Percentiles rank a stretch among this genome's conserved stretches.
Conservation (phyloP, 2,797 vertebrate genomes). For the Danionella dracula region DNA sequence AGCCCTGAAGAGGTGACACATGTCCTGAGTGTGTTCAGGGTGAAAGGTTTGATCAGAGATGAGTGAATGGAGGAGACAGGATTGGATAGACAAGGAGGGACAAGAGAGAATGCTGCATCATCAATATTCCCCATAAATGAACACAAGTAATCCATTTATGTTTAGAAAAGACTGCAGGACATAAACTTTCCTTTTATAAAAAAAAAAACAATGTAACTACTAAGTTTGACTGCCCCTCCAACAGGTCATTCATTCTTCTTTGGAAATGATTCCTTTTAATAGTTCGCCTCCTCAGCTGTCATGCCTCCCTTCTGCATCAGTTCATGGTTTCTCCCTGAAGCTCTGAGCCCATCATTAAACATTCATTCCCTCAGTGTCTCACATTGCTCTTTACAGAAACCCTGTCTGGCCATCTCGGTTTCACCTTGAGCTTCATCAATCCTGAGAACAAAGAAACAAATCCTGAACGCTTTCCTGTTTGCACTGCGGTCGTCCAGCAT, state of each 20-base stretch:
- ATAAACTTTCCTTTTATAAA: no score
- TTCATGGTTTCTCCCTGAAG: slow-evolving; percentile 48
- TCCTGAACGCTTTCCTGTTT: slow-evolving; percentile 25
- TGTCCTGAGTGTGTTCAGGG: slow-evolving; percentile 47
- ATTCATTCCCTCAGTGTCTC: slow-evolving; percentile 55
- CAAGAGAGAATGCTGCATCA: slow-evolving; percentile 60
- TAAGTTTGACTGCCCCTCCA: no score
- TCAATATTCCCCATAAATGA: slow-evolving; percentile 37
- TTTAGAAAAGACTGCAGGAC: no score
- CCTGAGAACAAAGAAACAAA: slow-evolving; percentile 33
- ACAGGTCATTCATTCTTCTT: no score
- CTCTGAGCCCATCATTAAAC: slow-evolving; percentile 48
- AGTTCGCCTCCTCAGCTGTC: no score
- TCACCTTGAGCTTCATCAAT: slow-evolving; percentile 51
- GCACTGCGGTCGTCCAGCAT: slow-evolving; percentile 42
- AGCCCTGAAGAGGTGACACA: slow-evolving; percentile 69
- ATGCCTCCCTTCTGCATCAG: slow-evolving; percentile 11
- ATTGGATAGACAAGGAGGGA: slow-evolving; percentile 47
- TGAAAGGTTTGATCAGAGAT: slow-evolving; percentile 42
- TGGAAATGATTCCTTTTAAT: no score
- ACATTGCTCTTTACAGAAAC: slow-evolving; percentile 58
- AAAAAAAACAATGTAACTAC: no score
- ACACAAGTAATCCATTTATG: no score
- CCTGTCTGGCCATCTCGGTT: slow-evolving; percentile 49
- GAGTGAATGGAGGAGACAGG: slow-evolving; percentile 70